Conservation (phyloP, 2,888 invertebrate species). For the Barypeithes pellucidus region DNA sequence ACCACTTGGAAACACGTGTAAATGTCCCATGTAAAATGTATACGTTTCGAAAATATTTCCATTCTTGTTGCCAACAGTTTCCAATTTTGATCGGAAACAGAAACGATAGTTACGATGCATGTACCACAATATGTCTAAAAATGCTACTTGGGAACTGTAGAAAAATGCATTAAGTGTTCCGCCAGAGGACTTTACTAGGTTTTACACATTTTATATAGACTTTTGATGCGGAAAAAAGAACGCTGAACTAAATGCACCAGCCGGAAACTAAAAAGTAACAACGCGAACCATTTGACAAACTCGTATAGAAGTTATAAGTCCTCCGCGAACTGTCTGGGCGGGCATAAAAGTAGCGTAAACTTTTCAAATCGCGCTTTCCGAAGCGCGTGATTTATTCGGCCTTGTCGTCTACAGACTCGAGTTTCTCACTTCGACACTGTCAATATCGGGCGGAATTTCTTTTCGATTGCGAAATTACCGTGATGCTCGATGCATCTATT, state of each 20-base stretch:
- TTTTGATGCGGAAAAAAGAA: neutral
- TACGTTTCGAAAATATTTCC: too few species aligned
- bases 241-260: neutral
- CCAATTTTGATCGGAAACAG: too few species aligned
- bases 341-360: slow-evolving; percentile 37
- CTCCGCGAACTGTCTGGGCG: slow-evolving; percentile 14
- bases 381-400: slow-evolving; percentile 35
- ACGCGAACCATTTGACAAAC: neutral
- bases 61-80: too few species aligned
- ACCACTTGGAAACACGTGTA: too few species aligned
- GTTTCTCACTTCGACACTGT: slow-evolving; percentile 38
- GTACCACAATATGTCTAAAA: too few species aligned
- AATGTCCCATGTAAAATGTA: too few species aligned
- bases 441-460: slow-evolving; percentile 41
- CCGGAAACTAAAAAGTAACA: slow-evolving; percentile 7
- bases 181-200: too few species aligned
- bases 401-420: slow-evolving; percentile 36
- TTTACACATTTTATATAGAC: neutral
- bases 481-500: slow-evolving; percentile 36
- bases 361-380: slow-evolving; percentile 32
- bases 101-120: too few species aligned
- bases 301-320: slow-evolving; percentile 23
- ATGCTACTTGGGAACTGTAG: too few species aligned
- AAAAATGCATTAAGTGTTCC: too few species aligned
- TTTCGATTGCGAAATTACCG: slow-evolving; percentile 49